Evolutionary conservation across 1,140 invertebrate genomes (phyloP), one percentile per base, ranked within the genome.

Genomic region (Hycleus cichorii): DNA sequence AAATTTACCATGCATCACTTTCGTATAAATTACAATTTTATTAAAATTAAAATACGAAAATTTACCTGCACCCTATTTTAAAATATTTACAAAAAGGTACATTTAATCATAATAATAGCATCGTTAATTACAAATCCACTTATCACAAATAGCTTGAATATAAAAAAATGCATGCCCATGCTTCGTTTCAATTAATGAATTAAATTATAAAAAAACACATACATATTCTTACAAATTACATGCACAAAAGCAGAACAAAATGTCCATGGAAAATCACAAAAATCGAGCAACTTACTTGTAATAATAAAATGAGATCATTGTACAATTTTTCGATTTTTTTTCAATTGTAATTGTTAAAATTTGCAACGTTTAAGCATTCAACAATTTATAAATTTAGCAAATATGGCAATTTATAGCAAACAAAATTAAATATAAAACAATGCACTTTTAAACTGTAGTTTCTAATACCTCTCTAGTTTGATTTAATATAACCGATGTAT

Each of bases 391-490:
- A 32, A 4, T 32, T 32, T 32, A 18, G 18, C 18, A 18, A 18
- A 18, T 18, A 18, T 18, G 18, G 18, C 18, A 18, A 5, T 32
- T 32, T 32, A 32, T 32, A n/a, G 40, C 40, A 42, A 42, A 42
- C 10, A 42, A 42, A n/a, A 7, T n/a, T 10, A 4, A 42, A n/a
- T 4, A 42, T 10, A n/a, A 11, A 47, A 27, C 45, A 47, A 47
- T 12, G 26, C 45, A 47, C 18, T 4, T 47, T 65, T 67, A 75
- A 65, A 75, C 73, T 61, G 73, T 75, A 45, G 73, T 75, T 71
- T 75, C 73, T 55, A 75, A 60, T 74, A 75, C 73, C 73, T 75
- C 73, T 69, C 66, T 67, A 47, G 40, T 42, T 53, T 70, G 64
- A 47, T 54, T 64, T 56, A 69, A 49, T 38, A 64, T 48, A 44